phyloP scores from a whole-genome alignment of 2,888 invertebrate species.

The Alcis repandata region DNA sequence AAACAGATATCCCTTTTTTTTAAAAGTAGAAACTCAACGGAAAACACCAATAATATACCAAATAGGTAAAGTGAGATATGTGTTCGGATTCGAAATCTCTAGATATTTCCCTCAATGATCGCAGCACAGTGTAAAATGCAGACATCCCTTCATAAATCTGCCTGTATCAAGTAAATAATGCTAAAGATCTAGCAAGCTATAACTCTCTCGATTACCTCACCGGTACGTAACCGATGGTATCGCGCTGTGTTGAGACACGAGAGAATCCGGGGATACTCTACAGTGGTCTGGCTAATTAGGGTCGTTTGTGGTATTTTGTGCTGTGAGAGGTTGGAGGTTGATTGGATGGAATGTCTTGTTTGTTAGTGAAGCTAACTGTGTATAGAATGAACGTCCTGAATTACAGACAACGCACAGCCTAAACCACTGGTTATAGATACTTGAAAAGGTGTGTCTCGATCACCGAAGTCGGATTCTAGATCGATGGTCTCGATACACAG shows the following conservation, averaged over 20 bases:
- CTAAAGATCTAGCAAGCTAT: conserved; percentile 43
- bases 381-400: too few relatives aligned
- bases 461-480: too few relatives aligned
- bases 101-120: too few relatives aligned
- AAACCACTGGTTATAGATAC: too few relatives aligned
- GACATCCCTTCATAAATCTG: conserved; percentile 43
- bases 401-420: too few relatives aligned
- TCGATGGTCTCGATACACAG: too few relatives aligned
- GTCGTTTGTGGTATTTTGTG: conserved; percentile 37
- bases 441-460: too few relatives aligned
- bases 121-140: background rate
- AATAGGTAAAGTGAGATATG: too few relatives aligned
- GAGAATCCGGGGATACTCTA: conserved; percentile 39
- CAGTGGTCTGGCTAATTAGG: conserved; percentile 42
- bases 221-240: conserved; percentile 40
- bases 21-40: too few relatives aligned
- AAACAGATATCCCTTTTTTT: too few relatives aligned
- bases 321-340: conserved; percentile 28
- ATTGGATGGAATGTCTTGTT: background rate
- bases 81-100: too few relatives aligned
- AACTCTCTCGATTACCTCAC: conserved; percentile 43
- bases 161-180: conserved; percentile 42
- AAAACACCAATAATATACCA: too few relatives aligned
- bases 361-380: background rate
- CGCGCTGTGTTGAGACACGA: conserved; percentile 45